Evolutionary conservation across 2,888 invertebrate genomes (phyloP).

Genomic region (Steinernema carpocapsae): DNA sequence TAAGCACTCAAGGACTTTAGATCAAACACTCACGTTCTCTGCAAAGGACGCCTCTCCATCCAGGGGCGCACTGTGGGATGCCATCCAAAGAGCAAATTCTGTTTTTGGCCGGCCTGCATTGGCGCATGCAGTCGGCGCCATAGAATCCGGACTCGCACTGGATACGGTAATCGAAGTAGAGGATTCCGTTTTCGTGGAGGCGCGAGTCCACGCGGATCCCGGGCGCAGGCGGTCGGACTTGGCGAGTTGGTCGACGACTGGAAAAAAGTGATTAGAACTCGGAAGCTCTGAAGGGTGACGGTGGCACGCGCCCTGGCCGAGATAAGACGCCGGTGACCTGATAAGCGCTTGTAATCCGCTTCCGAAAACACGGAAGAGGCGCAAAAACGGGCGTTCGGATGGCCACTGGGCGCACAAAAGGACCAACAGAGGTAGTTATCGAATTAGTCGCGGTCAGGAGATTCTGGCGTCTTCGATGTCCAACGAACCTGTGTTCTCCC

Average conservation of each 20-base stretch:
- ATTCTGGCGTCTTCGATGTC: not conserved
- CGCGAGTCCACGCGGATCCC: not conserved
- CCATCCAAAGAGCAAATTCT: not conserved
- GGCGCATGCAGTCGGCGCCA: constrained; percentile 24
- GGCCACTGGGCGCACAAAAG: not conserved
- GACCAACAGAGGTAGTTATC: constrained; percentile 16
- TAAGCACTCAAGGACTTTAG: not conserved
- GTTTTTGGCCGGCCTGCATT: not conserved
- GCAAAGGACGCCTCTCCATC: not conserved
- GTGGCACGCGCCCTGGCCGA: constrained; percentile 15
- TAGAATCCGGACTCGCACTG: constrained; percentile 6
- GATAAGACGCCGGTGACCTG: constrained; percentile 24
- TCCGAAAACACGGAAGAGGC: constrained; percentile 28
- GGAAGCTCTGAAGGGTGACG: not conserved
- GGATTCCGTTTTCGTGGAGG: constrained; percentile 1
- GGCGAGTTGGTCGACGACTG: constrained; percentile 31
- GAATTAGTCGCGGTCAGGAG: constrained; percentile 26
- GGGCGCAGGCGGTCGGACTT: constrained; percentile 29
- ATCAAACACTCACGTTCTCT: constrained; percentile 26
- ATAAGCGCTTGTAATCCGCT: constrained; percentile 23
- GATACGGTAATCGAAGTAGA: constrained; percentile 16
- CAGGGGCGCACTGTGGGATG: not conserved
- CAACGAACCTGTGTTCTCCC: not conserved
- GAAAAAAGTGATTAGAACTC: not conserved
- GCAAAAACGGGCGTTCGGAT: not conserved